These are phyloP conservation scores for Galaxias olidus DNA, from an alignment of 2,797 vertebrate genomes.

Conservation along the genomic window DNA sequence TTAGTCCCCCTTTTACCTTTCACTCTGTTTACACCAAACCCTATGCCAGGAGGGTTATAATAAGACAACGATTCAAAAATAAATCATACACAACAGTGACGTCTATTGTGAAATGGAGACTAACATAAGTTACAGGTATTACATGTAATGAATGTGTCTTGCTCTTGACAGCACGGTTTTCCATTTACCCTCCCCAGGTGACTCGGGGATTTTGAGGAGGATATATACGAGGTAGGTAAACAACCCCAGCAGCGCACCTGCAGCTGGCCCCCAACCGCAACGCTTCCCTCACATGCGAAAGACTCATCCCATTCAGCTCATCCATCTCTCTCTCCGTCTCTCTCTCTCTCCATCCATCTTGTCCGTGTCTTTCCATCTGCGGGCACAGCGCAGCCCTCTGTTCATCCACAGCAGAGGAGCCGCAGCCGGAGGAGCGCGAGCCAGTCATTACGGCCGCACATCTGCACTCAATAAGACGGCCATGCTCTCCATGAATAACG, in stretches of 20 bases:
- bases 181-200: not conserved
- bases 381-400: slow-evolving; percentile 61
- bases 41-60: no score
- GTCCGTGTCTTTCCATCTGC: slow-evolving; percentile 26
- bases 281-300: slow-evolving; percentile 20
- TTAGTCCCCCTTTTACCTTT: slow-evolving; percentile 1
- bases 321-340: slow-evolving; percentile 24
- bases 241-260: slow-evolving; percentile 58
- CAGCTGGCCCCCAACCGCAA: not conserved
- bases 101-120: no score
- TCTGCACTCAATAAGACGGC: slow-evolving; percentile 74
- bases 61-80: no score
- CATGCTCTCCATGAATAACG: slow-evolving; percentile 71
- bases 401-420: slow-evolving; percentile 47
- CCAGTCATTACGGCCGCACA: slow-evolving; percentile 73
- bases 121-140: no score
- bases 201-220: not conserved
- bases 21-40: not conserved
- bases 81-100: no score
- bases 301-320: slow-evolving; percentile 43
- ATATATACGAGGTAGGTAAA: not conserved
- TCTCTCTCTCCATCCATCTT: slow-evolving; percentile 28
- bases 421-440: slow-evolving; percentile 46
- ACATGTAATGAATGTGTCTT: not conserved
- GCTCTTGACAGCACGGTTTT: not conserved